Base-by-base conservation (phyloP, 1,140 invertebrate genomes). In the Acromyrmex echinatior region DNA sequence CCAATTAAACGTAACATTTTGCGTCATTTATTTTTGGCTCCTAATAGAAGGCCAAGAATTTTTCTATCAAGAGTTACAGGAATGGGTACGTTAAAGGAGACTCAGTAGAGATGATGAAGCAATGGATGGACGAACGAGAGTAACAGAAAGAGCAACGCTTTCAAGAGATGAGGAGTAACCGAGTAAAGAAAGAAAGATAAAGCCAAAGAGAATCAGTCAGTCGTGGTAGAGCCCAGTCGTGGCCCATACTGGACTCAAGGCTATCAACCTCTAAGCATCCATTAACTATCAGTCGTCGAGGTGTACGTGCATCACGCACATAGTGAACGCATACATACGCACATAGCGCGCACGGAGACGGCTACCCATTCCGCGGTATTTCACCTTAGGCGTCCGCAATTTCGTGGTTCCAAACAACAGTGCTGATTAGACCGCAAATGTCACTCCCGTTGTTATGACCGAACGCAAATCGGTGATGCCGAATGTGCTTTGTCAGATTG, bases 231-330 rank as follows among this genome's bases (percentile, higher is more conserved):
- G 60, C 77, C 65, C 65, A 63, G 76, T 70, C 70, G 39, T 63
- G 71, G 68, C 14, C 62, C 49, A 62, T 74, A 80, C 77, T 70
- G 49, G 87, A 88, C 84, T 92, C 87, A 89, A 92, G 90, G 82
- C 88, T 92, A 88, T 92, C 91, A 91, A 92, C 90, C 90, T 92
- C 86, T 88, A 88, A 92, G 88, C 89, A 90, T 89, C 91, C 89
- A 92, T 92, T 84, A 84, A 74, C 80, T 76, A 84, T n/a, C 70
- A 84, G 31, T 18, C 39, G 28, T 25, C 58, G 25, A 63, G 39
- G 70, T 53, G n/a, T 81, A 73, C 6, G n/a, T 35, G 3, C 35
- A 45, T 21, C 16, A 49, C 39, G 28, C 35, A 66, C 18, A 14
- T 66, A 39, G 49, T 16, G 16, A 51, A 71, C 49, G n/a, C 66